Evolutionary conservation across 2,888 invertebrate genomes (phyloP).

Genomic region (Papilio elwesi): DNA sequence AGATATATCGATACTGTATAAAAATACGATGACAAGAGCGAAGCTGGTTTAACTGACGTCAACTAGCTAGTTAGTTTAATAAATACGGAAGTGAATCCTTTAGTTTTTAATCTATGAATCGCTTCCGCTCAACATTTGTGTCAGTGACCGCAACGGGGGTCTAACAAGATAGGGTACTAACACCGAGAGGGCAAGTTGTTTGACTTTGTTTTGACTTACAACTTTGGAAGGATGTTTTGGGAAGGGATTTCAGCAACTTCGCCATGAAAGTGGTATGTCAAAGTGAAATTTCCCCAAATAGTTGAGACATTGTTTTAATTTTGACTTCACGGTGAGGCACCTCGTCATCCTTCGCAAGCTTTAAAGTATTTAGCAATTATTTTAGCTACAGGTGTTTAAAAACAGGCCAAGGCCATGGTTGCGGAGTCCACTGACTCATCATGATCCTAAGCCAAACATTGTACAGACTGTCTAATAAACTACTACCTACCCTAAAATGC

Average conservation of each 20-base stretch:
- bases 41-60: too few relatives aligned
- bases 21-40: too few relatives aligned
- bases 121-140: background rate
- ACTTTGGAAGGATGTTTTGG: constrained; percentile 26
- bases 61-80: too few relatives aligned
- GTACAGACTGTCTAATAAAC: too few relatives aligned
- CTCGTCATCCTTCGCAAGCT: background rate
- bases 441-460: too few relatives aligned
- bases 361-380: background rate
- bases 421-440: too few relatives aligned
- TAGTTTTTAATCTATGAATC: background rate
- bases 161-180: constrained; percentile 40
- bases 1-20: too few relatives aligned
- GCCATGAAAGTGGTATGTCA: constrained; percentile 8
- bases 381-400: background rate
- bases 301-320: constrained; percentile 24
- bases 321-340: background rate
- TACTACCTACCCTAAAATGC: too few relatives aligned
- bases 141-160: background rate
- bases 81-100: too few relatives aligned
- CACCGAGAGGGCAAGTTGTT: constrained; percentile 42
- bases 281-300: constrained; percentile 19
- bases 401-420: too few relatives aligned
- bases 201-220: constrained; percentile 34
- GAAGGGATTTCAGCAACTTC: constrained; percentile 21